Evolutionary conservation across 1,140 invertebrate genomes (phyloP).

Genomic region (Trichonephila inaurata): DNA sequence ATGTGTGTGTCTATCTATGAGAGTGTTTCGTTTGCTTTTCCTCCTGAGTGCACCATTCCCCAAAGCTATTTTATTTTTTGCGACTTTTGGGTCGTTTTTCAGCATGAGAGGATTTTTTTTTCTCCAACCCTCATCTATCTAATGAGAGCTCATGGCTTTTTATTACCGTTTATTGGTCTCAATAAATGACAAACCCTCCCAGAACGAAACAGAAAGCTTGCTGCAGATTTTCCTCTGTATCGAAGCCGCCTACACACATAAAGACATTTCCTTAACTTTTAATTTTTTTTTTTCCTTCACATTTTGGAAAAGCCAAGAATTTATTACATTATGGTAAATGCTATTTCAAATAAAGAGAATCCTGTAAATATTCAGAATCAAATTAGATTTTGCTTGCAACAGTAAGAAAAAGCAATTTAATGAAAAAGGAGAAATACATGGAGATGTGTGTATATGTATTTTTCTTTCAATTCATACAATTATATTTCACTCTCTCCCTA

Average conservation of each 20-base stretch:
- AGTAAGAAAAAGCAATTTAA: too few relatives aligned
- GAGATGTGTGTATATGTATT: too few relatives aligned
- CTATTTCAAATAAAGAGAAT: background rate
- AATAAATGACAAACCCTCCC: slow-evolving; percentile 48
- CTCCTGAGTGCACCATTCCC: background rate
- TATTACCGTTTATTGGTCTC: slow-evolving; percentile 66
- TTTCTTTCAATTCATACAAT: too few relatives aligned
- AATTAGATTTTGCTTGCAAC: background rate
- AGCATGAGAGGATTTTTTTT: slow-evolving; percentile 39
- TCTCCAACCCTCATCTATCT: slow-evolving; percentile 28
- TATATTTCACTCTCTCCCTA: too few relatives aligned
- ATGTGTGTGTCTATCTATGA: slow-evolving; percentile 46
- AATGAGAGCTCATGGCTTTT: slow-evolving; percentile 62
- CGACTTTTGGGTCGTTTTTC: slow-evolving; percentile 48
- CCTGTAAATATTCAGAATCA: background rate
- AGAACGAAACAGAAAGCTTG: slow-evolving; percentile 15
- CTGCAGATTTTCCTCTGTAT: background rate
- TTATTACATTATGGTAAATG: background rate
- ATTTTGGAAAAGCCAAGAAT: background rate
- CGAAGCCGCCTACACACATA: background rate
- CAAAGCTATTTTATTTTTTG: slow-evolving; percentile 8
- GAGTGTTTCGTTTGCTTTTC: slow-evolving; percentile 2
- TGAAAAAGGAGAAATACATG: too few relatives aligned
- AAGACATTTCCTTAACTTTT: background rate
- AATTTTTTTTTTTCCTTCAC: too few relatives aligned